Percentiles rank a stretch among this genome's conserved stretches.
These are phyloP conservation scores for Suricata suricatta DNA, from an alignment of 2,113 vertebrate genomes.

Conservation along the genomic window DNA sequence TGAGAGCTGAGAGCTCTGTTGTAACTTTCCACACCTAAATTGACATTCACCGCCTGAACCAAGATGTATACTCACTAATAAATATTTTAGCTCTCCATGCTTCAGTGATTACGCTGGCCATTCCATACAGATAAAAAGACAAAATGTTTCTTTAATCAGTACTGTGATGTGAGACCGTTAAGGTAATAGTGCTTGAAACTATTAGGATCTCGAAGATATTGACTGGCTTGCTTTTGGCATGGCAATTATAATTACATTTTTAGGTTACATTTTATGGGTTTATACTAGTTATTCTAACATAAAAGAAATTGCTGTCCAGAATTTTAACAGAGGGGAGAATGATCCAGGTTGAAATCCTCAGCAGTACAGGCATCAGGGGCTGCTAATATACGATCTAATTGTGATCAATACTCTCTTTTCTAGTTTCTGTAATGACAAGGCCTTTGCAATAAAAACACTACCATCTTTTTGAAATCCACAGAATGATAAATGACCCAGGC, in stretches of 20 bases:
- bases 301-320: slow-evolving; percentile 72
- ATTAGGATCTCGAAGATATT: slow-evolving; percentile 85
- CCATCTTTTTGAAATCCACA: slow-evolving; percentile 82
- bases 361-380: slow-evolving; percentile 70
- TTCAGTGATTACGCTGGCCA: slow-evolving; percentile 82
- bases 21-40: slow-evolving; percentile 57
- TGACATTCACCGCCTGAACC: slow-evolving; percentile 74
- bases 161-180: slow-evolving; percentile 86
- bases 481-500: slow-evolving; percentile 76
- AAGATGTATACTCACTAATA: slow-evolving; percentile 84
- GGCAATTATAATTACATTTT: slow-evolving; percentile 84
- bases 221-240: slow-evolving; percentile 83
- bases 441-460: slow-evolving; percentile 84
- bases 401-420: slow-evolving; percentile 83
- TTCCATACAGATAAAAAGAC: slow-evolving; percentile 87
- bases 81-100: slow-evolving; percentile 84
- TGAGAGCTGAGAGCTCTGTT: neutral
- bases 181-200: slow-evolving; percentile 88
- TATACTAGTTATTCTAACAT: slow-evolving; percentile 81
- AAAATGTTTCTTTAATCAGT: slow-evolving; percentile 89
- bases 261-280: slow-evolving; percentile 79
- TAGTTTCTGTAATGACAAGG: slow-evolving; percentile 81
- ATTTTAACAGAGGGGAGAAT: slow-evolving; percentile 67
- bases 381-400: slow-evolving; percentile 82
- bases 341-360: slow-evolving; percentile 67